Evolutionary conservation across 1,140 invertebrate species (phyloP), one percentile per base, ranked within the genome.

Genomic region (Cydia amplana): DNA sequence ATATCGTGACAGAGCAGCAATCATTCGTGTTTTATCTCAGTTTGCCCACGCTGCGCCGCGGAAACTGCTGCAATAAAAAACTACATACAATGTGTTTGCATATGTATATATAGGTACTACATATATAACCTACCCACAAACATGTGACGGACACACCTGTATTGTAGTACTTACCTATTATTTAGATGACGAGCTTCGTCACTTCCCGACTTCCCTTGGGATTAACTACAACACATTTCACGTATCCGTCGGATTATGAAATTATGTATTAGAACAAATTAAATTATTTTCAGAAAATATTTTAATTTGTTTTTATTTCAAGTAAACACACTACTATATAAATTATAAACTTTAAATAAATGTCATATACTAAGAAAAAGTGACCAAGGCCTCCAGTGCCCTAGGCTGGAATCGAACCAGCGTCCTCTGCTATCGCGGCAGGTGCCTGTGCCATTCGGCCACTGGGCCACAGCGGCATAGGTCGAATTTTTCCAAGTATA

Each of bases 21-120:
- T 92, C 88, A 90, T 90, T 92, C 82, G 84, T 87, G 89, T 88
- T 91, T 91, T 92, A 92, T 92, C 89, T 87, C 83, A 87, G 88
- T 90, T 88, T 88, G 87, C 83, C 86, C 89, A 91, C 85, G 84
- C 87, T 83, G 82, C 80, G 87, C 82, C 83, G 80, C 86, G 90
- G 88, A 87, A 90, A 89, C 88, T 83, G 85, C 78, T 80, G 85
- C 85, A 90, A 91, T 91, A 91, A 91, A 91, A 51, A 91, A 89
- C 85, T 88, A 87, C 64, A 80, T 77, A 51, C 64, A 73, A 72
- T 77, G 75, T 78, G 65, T 77, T 74, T 49, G 64, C 75, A 74
- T 63, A 32, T 20, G 23, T 70, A 67, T 67, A 28, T 32, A 32
- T n/a, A n/a, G n/a, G n/a, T n/a, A n/a, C 4, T 32, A 32, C 6